These are phyloP conservation scores for Nemotelus nigrinus DNA, from an alignment of 2,888 invertebrate species.

Conservation along the genomic window DNA sequence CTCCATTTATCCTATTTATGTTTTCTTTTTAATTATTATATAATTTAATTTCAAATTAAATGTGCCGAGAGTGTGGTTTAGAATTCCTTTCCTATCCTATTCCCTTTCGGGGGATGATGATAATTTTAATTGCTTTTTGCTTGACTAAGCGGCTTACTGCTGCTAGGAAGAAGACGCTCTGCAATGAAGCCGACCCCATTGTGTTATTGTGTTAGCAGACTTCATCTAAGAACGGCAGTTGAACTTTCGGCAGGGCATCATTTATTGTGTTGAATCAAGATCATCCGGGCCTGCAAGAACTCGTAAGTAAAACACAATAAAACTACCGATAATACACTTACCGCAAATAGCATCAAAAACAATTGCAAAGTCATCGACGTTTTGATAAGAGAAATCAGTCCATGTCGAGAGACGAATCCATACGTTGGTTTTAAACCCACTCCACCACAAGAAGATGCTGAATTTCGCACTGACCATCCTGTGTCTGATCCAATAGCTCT, in stretches of 20 bases:
- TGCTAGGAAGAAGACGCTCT: too few species aligned
- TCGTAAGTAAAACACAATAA: too few species aligned
- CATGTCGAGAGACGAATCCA: conserved; percentile 90
- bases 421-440: conserved; percentile 97
- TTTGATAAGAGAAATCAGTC: conserved; percentile 93
- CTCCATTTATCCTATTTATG: too few species aligned
- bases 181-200: conserved; percentile 95
- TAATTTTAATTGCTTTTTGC: too few species aligned
- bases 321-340: conserved; percentile 72
- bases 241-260: conserved; percentile 67
- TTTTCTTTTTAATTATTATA: too few species aligned
- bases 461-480: conserved; percentile 96
- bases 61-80: too few species aligned
- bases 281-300: conserved; percentile 72
- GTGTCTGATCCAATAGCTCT: conserved; percentile 96
- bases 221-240: conserved; percentile 66
- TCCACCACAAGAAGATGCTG: conserved; percentile 94
- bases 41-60: too few species aligned
- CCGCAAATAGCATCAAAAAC: conserved; percentile 85
- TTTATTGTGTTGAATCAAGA: conserved; percentile 86
- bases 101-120: too few species aligned
- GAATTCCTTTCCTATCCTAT: too few species aligned
- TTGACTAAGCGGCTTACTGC: too few species aligned
- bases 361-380: conserved; percentile 79
- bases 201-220: conserved; percentile 72